These are phyloP conservation scores for Cercocebus atys DNA, from an alignment of 2,113 vertebrate species.

Conservation along the genomic window DNA sequence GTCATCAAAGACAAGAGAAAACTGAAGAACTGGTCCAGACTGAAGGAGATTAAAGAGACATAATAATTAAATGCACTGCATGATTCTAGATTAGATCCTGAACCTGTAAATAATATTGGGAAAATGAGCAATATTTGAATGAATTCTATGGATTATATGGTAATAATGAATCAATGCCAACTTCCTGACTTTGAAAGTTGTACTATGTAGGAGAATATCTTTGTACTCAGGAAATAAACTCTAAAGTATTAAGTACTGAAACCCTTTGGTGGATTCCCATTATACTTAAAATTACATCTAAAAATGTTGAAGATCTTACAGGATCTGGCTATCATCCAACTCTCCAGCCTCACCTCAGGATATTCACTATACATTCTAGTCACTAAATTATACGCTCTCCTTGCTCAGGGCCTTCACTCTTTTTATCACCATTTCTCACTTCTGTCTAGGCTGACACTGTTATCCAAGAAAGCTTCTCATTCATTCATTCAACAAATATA, in stretches of 20 bases:
- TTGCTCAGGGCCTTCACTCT: neutral
- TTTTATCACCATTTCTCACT: neutral
- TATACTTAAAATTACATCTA: neutral
- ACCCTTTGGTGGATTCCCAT: neutral
- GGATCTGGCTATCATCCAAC: neutral
- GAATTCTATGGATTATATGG: neutral
- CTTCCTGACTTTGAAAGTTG: neutral
- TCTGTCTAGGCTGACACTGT: neutral
- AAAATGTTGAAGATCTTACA: neutral
- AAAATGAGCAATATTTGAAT: neutral
- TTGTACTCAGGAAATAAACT: slow-evolving; percentile 3
- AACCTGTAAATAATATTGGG: neutral
- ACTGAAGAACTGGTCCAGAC: neutral
- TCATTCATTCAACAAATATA: neutral
- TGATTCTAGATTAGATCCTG: neutral
- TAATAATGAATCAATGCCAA: neutral
- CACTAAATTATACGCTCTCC: neutral
- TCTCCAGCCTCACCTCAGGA: neutral
- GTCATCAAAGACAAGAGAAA: neutral
- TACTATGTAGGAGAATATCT: neutral
- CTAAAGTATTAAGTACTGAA: neutral
- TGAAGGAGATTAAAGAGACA: slow-evolving; percentile 5
- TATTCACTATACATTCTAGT: neutral
- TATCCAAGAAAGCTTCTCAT: neutral
- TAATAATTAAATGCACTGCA: neutral